Base-by-base conservation (phyloP, 2,113 vertebrate species). In the Echinops telfairi region DNA sequence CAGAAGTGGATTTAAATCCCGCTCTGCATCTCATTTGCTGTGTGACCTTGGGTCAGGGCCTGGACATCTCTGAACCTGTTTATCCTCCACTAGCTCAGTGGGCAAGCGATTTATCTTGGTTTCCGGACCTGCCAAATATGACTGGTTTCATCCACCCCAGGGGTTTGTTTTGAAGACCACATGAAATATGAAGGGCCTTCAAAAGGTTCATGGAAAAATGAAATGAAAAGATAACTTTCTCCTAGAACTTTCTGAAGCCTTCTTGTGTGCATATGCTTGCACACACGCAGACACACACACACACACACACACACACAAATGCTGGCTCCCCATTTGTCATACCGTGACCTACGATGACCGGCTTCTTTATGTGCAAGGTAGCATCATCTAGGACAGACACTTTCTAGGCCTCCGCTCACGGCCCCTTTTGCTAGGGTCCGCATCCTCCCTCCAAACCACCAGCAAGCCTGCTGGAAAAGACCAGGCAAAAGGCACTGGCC, bases 111-210 rank as follows among this genome's bases (percentile, higher is more conserved):
- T 43, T 36, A 58, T n/a, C 40, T 79, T 36, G 40, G 57, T 88
- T 92, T 75, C 53, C 76, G 79, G 53, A 71, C 62, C 64, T 87
- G n/a, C 20, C 83, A 83, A 83, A 80, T 71, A 25, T 6, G 38
- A 73, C 40, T 40, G 58, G 73, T 15, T 62, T 40, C 57, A 11
- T 9, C 57, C n/a, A 81, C 22, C 8, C 36, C 19, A 5, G 11
- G 40, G 53, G 27, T 36, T 85, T 60, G 25, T 29, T 31, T 71
- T 75, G 91, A 75, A 82, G 36, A 80, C 57, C 14, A 2, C 38
- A 29, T 66, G 77, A 85, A 87, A 68, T 36, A 73, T 36, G 2
- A 62, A 12, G 60, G 19, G 22, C 17, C 60, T 62, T 62, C 60
- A 62, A 62, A 62, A 62, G 22, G 60, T 62, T 62, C 16, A 23